Base-by-base conservation (phyloP, 1,140 invertebrate species). In the Drosophila chauvacae region DNA sequence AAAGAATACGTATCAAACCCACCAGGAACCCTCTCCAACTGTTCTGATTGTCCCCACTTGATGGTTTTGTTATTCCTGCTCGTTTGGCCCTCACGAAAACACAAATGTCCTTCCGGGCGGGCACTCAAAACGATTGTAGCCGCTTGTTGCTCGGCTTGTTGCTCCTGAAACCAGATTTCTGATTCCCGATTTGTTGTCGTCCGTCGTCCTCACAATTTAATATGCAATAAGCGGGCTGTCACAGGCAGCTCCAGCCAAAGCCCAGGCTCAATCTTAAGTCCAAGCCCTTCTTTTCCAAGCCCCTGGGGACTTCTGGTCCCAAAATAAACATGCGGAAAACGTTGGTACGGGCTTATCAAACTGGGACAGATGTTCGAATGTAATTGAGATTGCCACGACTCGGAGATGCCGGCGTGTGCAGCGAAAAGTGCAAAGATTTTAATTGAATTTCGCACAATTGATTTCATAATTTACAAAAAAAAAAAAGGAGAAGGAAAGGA, bases 191-290 rank as follows among this genome's bases (percentile, higher is more conserved):
- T 81, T 78, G 55, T 65, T 64, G 51, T 37, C 18, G 18, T 35
- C 48, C 53, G 48, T 57, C 64, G 51, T 44, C 47, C 62, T 56
- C 63, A 69, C 70, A 80, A 64, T 74, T 64, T 64, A 88, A 83
- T 87, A 88, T 83, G 80, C 83, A 87, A 88, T 87, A 87, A 87
- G 83, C 80, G 83, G 80, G 77, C 83, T 87, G 83, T 88, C 83
- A 87, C 37, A 58, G 72, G 39, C 81, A 84, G 61, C 59, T 56
- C 37, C 51, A 55, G 7, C 45, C 14, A 48, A 48, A 48, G 47
- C 47, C 33, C 18, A 37, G 37, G 33, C 51, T 16, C 33, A 55
- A 37, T 14, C 51, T 30, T 10, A 51, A 50, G n/a, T 23, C n/a
- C 50, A 53, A 55, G 33, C 28, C 56, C 37, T 44, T 35, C 42